phyloP scores from a whole-genome alignment of 2,797 vertebrate genomes.

The Agapornis canus region DNA sequence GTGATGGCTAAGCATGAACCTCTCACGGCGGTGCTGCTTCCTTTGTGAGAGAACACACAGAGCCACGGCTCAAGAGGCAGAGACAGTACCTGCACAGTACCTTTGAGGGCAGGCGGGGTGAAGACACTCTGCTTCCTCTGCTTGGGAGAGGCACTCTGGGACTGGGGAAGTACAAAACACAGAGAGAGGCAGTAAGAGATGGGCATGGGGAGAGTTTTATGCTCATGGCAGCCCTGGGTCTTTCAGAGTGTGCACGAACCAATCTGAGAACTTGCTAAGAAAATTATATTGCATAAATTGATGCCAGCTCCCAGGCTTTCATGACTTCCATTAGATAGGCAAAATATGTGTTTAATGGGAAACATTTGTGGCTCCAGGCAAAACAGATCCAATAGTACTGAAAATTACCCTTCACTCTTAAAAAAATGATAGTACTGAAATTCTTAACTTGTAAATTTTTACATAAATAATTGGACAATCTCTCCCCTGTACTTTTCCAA shows the following conservation, averaged over 20 bases:
- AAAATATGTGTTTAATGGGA: background rate
- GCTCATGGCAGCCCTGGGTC: background rate
- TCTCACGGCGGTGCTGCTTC: accelerated
- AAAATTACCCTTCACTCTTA: background rate
- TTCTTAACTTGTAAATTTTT: background rate
- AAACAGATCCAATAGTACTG: background rate
- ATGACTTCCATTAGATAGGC: background rate
- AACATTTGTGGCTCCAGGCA: background rate
- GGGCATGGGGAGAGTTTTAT: accelerated
- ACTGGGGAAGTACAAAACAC: conserved; percentile 63
- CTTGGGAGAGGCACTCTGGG: conserved; percentile 81
- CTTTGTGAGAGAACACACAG: background rate
- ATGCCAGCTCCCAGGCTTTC: background rate
- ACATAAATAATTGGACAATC: background rate
- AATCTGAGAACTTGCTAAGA: background rate
- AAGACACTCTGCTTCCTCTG: conserved; percentile 91
- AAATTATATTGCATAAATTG: accelerated
- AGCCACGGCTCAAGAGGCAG: background rate
- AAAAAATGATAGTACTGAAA: background rate
- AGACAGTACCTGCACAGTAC: conserved; percentile 77
- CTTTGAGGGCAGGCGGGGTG: conserved; percentile 86
- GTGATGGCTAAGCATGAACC: accelerated
- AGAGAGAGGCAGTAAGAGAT: background rate
- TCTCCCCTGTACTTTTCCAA: background rate
- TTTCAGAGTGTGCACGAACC: background rate